A percentile compares a stretch with the other conserved stretches of the same genome.
Conservation (phyloP, 2,113 vertebrate genomes). For the Aythya baeri region DNA sequence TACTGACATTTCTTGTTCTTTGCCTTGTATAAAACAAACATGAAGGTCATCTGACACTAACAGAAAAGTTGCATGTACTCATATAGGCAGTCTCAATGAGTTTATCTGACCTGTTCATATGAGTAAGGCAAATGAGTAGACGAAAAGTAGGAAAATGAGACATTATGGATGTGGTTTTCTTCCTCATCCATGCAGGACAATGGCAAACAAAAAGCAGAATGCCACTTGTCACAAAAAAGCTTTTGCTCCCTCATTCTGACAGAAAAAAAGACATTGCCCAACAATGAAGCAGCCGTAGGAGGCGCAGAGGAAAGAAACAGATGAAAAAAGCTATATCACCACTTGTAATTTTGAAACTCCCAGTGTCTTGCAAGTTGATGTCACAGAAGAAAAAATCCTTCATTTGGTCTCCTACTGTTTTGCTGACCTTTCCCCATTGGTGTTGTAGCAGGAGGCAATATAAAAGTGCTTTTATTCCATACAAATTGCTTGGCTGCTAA, state of each 20-base stretch:
- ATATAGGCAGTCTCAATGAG: background rate
- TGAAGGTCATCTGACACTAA: background rate
- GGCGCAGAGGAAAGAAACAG: slow-evolving; percentile 29
- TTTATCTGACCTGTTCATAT: background rate
- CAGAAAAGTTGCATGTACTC: background rate
- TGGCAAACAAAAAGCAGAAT: slow-evolving; percentile 4
- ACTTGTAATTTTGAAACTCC: slow-evolving; percentile 52
- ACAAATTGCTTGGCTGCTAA: slow-evolving; percentile 57
- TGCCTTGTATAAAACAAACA: background rate
- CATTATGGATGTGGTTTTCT: background rate
- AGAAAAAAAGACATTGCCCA: background rate
- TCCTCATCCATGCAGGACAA: background rate
- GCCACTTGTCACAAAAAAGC: background rate
- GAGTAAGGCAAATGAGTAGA: background rate
- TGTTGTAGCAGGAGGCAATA: slow-evolving; percentile 58
- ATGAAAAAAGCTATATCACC: background rate
- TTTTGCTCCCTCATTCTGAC: slow-evolving; percentile 23
- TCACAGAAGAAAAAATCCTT: slow-evolving; percentile 46
- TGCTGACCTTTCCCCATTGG: slow-evolving; percentile 63
- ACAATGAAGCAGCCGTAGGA: slow-evolving; percentile 11
- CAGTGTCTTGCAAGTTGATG: slow-evolving; percentile 58
- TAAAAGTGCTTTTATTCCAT: slow-evolving; percentile 62
- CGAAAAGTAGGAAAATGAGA: background rate
- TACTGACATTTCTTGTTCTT: background rate
- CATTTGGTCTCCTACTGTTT: slow-evolving; percentile 68